phyloP scores from a whole-genome alignment of 1,140 invertebrate genomes.

The Cotesia typhae region DNA sequence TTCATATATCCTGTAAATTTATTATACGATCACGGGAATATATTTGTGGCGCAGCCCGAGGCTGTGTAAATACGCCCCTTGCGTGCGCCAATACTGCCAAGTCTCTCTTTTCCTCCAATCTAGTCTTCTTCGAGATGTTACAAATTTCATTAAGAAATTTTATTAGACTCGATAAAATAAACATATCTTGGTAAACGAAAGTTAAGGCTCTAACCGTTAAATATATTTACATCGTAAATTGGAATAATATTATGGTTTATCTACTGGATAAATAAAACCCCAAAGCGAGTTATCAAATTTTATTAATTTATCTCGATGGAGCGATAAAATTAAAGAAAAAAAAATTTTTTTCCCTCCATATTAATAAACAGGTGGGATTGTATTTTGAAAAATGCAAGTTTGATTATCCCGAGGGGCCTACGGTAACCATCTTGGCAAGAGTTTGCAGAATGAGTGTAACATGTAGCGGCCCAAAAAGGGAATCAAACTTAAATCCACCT shows the following conservation, averaged over 20 bases:
- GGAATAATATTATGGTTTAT: constrained; percentile 1
- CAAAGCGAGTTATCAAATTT: too few relatives aligned
- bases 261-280: not conserved
- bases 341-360: not conserved
- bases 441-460: not conserved
- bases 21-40: constrained; percentile 30
- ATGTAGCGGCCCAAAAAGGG: constrained; percentile 11
- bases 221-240: constrained; percentile 5
- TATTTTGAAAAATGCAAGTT: constrained; percentile 6
- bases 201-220: not conserved
- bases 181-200: constrained; percentile 14
- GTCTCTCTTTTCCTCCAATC: constrained; percentile 1
- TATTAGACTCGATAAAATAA: constrained; percentile 18
- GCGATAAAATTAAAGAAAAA: too few relatives aligned
- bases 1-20: constrained; percentile 17
- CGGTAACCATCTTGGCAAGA: not conserved
- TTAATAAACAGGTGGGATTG: not conserved
- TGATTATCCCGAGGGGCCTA: not conserved
- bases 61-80: constrained; percentile 16
- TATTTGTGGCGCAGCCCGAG: constrained; percentile 17
- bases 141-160: constrained; percentile 37
- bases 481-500: constrained; percentile 11
- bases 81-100: not conserved
- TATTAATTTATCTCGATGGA: too few relatives aligned
- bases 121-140: constrained; percentile 19